A percentile compares a stretch with the other conserved stretches of the same genome.
These are phyloP conservation scores for Ditylenchus dipsaci DNA, from an alignment of 1,140 invertebrate genomes.

Conservation along the genomic window DNA sequence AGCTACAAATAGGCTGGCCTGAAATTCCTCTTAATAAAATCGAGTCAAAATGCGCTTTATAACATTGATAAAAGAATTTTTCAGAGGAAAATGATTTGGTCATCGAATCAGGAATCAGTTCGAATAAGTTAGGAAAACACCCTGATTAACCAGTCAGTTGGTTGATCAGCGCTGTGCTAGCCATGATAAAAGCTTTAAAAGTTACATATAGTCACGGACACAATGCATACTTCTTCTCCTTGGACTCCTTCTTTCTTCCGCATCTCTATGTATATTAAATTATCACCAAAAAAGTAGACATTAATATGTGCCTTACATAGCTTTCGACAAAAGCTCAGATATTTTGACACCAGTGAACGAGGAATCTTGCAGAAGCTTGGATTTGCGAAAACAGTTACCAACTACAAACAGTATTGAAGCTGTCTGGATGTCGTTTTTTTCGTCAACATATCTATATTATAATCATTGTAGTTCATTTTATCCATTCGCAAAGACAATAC, in stretches of 20 bases:
- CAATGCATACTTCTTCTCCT: slow-evolving; percentile 28
- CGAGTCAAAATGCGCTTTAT: no score
- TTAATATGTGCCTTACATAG: slow-evolving; percentile 27
- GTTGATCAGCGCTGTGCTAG: no score
- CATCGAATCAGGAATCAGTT: no score
- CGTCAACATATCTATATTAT: slow-evolving; percentile 33
- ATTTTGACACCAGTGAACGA: slow-evolving; percentile 31
- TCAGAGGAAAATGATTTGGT: no score
- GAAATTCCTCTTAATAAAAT: no score
- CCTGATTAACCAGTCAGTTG: no score
- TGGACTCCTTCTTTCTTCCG: no score
- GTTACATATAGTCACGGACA: slow-evolving; percentile 36
- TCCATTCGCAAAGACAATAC: slow-evolving; percentile 7
- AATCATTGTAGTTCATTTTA: no score
- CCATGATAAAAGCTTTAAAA: slow-evolving; percentile 18
- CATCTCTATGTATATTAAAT: background rate
- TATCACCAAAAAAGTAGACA: no score
- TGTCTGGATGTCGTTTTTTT: slow-evolving; percentile 40
- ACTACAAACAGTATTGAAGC: slow-evolving; percentile 19
- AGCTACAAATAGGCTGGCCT: no score
- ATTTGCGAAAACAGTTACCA: slow-evolving; percentile 36
- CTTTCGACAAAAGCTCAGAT: slow-evolving; percentile 23
- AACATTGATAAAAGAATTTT: no score
- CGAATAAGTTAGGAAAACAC: no score
- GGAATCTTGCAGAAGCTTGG: slow-evolving; percentile 24